Conservation (phyloP, 2,113 vertebrate genomes). For the human region GRCh38 chr21:33897001-33897500, state of each 20-base stretch:
- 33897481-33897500: neutral
- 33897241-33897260: neutral
- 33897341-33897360: neutral
- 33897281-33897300: accelerated
- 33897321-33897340: neutral
- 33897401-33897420: neutral
- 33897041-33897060: slow-evolving; percentile 10
- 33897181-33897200: neutral
- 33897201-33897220: slow-evolving; percentile 15
- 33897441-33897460: neutral
- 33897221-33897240: neutral
- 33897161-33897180: neutral
- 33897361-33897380: neutral
- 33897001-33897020: neutral
- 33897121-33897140: neutral
- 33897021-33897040: neutral
- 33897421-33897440: neutral
- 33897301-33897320: neutral
- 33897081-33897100: neutral
- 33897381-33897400: neutral
- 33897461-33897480: neutral
- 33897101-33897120: neutral
- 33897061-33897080: slow-evolving; percentile 34
- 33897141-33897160: slow-evolving; percentile 45
- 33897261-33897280: neutral